Conservation (phyloP, 35 echinoderm and acorn worm genomes). For the Apostichopus parvimensis region DNA sequence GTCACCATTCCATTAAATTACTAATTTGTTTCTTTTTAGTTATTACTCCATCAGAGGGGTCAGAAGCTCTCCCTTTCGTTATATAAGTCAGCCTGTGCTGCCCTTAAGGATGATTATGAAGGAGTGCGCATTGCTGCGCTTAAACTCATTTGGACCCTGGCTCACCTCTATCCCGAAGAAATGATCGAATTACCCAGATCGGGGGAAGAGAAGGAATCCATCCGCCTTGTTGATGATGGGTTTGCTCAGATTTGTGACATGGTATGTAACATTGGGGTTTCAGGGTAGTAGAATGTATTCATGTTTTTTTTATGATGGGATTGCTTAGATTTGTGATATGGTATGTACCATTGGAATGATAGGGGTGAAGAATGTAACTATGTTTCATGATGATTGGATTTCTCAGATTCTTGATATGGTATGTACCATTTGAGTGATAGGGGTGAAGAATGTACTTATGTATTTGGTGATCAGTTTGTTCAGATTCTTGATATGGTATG, state of each 20-base stretch:
- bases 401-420: slow-evolving; percentile 96
- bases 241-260: slow-evolving; percentile 98
- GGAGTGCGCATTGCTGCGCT: slow-evolving; percentile 76
- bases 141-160: slow-evolving; percentile 88
- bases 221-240: slow-evolving; percentile 92
- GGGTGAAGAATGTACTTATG: not conserved
- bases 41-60: slow-evolving; percentile 81
- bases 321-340: slow-evolving; percentile 96
- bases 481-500: slow-evolving; percentile 92
- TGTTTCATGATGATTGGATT: too few relatives aligned
- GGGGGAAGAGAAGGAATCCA: slow-evolving; percentile 60
- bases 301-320: slow-evolving; percentile 72
- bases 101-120: slow-evolving; percentile 86
- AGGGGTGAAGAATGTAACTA: not conserved
- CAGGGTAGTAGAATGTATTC: not conserved
- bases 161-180: slow-evolving; percentile 92
- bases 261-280: slow-evolving; percentile 37
- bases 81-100: slow-evolving; percentile 71
- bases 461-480: not conserved
- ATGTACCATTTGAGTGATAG: not conserved
- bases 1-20: too few relatives aligned
- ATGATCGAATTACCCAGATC: slow-evolving; percentile 60
- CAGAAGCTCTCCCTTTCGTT: slow-evolving; percentile 79
- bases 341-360: slow-evolving; percentile 30
- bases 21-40: slow-evolving; percentile 45